These are phyloP conservation scores for Auanema sp. DNA, from an alignment of 2,888 invertebrate species.

Conservation along the genomic window DNA sequence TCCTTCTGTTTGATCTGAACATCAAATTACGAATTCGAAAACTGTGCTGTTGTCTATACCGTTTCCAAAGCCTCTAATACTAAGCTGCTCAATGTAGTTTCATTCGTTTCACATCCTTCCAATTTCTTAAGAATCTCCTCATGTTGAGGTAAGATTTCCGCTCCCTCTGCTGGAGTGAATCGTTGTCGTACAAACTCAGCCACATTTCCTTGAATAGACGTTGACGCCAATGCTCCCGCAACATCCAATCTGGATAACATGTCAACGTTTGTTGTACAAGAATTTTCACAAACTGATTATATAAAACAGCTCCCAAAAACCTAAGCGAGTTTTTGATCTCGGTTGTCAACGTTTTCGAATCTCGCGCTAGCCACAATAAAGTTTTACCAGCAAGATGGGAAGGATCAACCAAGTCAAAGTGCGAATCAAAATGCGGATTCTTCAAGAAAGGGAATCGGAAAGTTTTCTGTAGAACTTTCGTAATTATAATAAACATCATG, in stretches of 20 bases:
- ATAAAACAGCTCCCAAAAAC: conserved; percentile 32
- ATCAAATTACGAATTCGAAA: background rate
- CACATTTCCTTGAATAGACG: conserved; percentile 17
- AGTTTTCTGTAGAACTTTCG: conserved; percentile 69
- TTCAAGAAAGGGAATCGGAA: conserved; percentile 79
- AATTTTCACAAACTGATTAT: conserved; percentile 21
- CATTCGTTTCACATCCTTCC: conserved; percentile 15
- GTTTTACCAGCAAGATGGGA: conserved; percentile 81
- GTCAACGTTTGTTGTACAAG: too few species aligned
- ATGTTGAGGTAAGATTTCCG: conserved; percentile 16
- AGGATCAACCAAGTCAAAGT: conserved; percentile 81
- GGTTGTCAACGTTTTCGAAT: conserved; percentile 24
- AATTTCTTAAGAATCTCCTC: conserved; percentile 21
- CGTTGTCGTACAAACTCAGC: conserved; percentile 18
- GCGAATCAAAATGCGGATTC: conserved; percentile 84
- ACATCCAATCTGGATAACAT: conserved; percentile 13
- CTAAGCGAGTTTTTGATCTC: conserved; percentile 21
- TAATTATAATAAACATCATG: conserved; percentile 1
- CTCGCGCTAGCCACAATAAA: conserved; percentile 66
- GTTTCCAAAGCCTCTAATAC: conserved; percentile 21
- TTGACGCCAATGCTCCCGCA: conserved; percentile 9
- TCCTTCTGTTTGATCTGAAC: conserved; percentile 21
- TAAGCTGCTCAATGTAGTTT: conserved; percentile 18
- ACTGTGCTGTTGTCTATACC: conserved; percentile 15
- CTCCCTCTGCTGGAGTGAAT: conserved; percentile 27